Base-by-base conservation (phyloP, 1,140 invertebrate species). In the Euwallacea fornicatus region DNA sequence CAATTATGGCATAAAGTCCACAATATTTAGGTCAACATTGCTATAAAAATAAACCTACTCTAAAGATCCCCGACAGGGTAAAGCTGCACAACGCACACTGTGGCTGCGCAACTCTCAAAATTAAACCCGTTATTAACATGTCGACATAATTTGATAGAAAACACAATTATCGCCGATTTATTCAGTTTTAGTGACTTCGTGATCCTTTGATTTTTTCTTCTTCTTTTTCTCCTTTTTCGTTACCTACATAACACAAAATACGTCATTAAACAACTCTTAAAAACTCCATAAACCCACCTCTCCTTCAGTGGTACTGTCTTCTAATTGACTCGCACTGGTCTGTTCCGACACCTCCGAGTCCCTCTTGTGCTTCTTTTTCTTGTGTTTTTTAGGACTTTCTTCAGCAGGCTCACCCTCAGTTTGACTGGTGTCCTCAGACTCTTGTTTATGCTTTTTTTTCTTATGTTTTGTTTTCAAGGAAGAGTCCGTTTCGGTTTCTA, bases 401-500 rank as follows among this genome's bases (percentile, higher is more conserved):
- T 54, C 53, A 2, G 16, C 16, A 33, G 21, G 21, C 4, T 33
- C 21, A 15, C 13, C 46, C 7, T 50, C 68, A 90, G 88, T 76
- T 90, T 43, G 11, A 11, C 16, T 9, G 0, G 16, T 50, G 11
- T 62, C 46, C 33, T 70, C 44, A 33, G 10, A 44, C 7, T 43
- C 69, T 42, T 64, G 13, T 46, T 60, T 65, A 7, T 55, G 62
- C 13, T 65, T 72, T 55, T 67, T 72, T 50, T 72, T 72, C 65
- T 72, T 72, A 41, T 69, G 63, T 42, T 73, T 69, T 15, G 42
- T 66, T 16, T 70, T 73, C 42, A 62, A 47, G 15, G 55, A 46
- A 42, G 54, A 67, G 89, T 88, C 77, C 89, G 88, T 71, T 89
- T 88, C 13, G 83, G 80, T 64, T 81, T 83, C 63, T 81, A 83